Percentiles rank a stretch among this genome's conserved stretches.
phyloP scores from a whole-genome alignment of 2,113 vertebrate genomes.

The Seriola rivoliana region DNA sequence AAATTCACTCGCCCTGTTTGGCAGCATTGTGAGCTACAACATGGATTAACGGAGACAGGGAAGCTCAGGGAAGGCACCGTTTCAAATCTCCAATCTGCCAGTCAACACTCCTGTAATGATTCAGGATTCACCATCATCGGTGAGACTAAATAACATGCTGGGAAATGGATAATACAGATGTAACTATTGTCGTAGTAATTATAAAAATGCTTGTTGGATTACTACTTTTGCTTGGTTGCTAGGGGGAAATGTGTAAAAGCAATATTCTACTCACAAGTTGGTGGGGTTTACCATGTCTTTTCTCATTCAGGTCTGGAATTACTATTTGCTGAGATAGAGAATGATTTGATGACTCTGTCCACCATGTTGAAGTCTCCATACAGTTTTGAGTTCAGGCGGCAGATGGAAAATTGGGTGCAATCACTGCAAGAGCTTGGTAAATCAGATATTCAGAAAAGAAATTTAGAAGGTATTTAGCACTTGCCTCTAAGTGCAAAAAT shows the following conservation, averaged over 20 bases:
- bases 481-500: background rate
- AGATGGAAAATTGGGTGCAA: constrained; percentile 81
- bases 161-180: background rate
- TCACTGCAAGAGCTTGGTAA: constrained; percentile 84
- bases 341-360: constrained; percentile 83
- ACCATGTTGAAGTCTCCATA: constrained; percentile 82
- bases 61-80: background rate
- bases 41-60: constrained; percentile 23
- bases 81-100: constrained; percentile 34
- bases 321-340: constrained; percentile 79
- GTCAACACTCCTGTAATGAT: constrained; percentile 64
- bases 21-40: constrained; percentile 49
- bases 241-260: background rate
- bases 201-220: background rate
- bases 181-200: background rate
- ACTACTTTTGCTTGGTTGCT: background rate
- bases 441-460: background rate
- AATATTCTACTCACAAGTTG: background rate
- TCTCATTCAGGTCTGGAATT: constrained; percentile 77
- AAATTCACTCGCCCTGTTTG: constrained; percentile 75
- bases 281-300: background rate
- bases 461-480: background rate
- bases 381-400: constrained; percentile 72
- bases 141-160: constrained; percentile 64
- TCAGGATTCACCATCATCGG: constrained; percentile 81